Percentiles rank a stretch among this genome's conserved stretches.
Conservation (phyloP, 2,888 invertebrate species). For the Kuschelorhynchus macadamiae region DNA sequence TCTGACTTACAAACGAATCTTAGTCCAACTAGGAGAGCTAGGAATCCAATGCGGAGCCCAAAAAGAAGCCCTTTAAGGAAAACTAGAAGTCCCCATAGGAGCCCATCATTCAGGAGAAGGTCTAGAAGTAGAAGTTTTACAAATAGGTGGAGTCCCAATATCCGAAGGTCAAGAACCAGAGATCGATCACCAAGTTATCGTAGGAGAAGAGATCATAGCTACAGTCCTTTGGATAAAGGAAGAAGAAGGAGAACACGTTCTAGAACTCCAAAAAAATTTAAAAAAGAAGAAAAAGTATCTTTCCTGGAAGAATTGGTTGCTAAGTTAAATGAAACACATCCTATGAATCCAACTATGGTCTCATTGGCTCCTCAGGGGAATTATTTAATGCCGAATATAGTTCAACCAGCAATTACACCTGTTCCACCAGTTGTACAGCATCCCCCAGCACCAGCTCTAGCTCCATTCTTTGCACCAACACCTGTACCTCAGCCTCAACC, state of each 20-base stretch:
- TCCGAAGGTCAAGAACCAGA: conserved; percentile 22
- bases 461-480: neutral
- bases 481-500: neutral
- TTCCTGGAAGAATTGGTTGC: conserved; percentile 66
- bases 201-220: conserved; percentile 41
- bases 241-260: conserved; percentile 38
- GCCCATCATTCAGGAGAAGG: conserved; percentile 35
- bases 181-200: conserved; percentile 25
- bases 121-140: conserved; percentile 31
- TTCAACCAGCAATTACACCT: conserved; percentile 51
- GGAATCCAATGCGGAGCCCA: no score
- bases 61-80: neutral
- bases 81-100: conserved; percentile 10
- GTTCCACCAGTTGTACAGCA: conserved; percentile 37
- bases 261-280: conserved; percentile 36
- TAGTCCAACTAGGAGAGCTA: conserved; percentile 31
- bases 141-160: conserved; percentile 6
- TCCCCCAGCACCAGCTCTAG: neutral
- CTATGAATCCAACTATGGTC: conserved; percentile 36
- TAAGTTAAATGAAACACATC: conserved; percentile 59
- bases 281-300: conserved; percentile 57
- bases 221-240: conserved; percentile 37
- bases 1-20: neutral
- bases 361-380: conserved; percentile 1
- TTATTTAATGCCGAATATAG: conserved; percentile 39